Conservation (phyloP, 1,140 invertebrate species). For the Neodiprion virginianus region DNA sequence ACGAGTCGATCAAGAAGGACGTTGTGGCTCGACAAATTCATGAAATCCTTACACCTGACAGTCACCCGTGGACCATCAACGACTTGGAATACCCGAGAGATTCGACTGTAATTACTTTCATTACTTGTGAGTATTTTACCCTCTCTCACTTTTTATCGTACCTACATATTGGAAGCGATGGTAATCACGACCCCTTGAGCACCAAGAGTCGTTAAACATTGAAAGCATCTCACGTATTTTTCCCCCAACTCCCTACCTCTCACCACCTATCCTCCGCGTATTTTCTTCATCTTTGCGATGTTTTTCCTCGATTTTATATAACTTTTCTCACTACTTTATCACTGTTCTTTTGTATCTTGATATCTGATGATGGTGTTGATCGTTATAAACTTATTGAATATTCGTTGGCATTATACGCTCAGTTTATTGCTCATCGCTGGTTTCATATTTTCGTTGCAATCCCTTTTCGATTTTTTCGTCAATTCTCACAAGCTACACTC, state of each 20-base stretch:
- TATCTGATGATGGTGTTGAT: too few relatives aligned
- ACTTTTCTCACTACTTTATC: neutral
- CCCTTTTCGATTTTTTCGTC: neutral
- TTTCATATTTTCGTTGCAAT: neutral
- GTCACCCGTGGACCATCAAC: conserved; percentile 22
- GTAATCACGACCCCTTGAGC: neutral
- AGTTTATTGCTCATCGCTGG: neutral
- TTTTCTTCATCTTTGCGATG: neutral
- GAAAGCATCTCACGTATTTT: neutral
- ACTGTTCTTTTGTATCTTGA: neutral
- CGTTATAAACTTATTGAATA: neutral
- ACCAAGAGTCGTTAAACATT: neutral
- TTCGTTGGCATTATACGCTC: neutral
- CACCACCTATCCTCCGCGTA: neutral
- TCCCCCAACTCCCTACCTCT: neutral
- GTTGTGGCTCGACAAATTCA: conserved; percentile 27
- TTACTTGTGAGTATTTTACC: neutral
- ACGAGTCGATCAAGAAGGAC: conserved; percentile 25
- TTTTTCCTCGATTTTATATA: neutral
- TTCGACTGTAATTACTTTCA: neutral
- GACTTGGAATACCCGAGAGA: neutral
- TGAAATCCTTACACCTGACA: conserved; percentile 36
- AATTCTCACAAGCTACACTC: neutral
- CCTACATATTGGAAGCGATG: too few relatives aligned
- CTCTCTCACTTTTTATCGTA: neutral